Conservation (phyloP, 2,888 invertebrate genomes). For the Metopia argyrocephala region DNA sequence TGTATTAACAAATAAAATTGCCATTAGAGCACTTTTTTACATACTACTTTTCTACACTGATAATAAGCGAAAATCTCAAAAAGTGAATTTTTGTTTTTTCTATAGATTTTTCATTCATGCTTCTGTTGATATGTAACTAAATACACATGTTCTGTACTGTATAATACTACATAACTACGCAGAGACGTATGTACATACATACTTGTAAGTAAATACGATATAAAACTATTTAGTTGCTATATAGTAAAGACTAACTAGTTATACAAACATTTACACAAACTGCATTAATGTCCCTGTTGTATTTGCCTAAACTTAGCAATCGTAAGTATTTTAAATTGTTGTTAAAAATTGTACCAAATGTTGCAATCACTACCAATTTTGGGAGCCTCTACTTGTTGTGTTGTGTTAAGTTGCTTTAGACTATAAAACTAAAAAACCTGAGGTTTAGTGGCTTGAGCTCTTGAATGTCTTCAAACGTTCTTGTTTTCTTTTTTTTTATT, state of each 20-base stretch:
- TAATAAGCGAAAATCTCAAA: neutral
- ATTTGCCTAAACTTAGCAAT: constrained; percentile 60
- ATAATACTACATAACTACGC: neutral
- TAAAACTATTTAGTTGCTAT: neutral
- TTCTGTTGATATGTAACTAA: neutral
- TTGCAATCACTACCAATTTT: constrained; percentile 66
- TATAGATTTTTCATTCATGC: too few relatives aligned
- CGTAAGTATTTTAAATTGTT: constrained; percentile 60
- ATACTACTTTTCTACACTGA: constrained; percentile 36
- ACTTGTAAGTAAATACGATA: constrained; percentile 8
- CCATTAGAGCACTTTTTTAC: constrained; percentile 23
- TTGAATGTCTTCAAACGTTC: neutral
- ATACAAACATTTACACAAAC: neutral
- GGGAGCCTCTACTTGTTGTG: constrained; percentile 27
- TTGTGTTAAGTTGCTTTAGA: neutral
- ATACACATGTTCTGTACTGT: neutral
- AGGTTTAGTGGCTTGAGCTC: neutral
- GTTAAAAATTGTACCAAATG: constrained; percentile 63
- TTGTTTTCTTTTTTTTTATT: neutral
- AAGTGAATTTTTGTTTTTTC: too few relatives aligned
- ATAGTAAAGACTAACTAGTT: constrained; percentile 39
- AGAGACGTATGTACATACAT: neutral
- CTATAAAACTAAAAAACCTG: neutral
- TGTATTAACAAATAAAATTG: constrained; percentile 57
- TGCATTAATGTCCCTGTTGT: constrained; percentile 55